Evolutionary conservation across 2,888 invertebrate species (phyloP).

Genomic region (Sycophila texana): DNA sequence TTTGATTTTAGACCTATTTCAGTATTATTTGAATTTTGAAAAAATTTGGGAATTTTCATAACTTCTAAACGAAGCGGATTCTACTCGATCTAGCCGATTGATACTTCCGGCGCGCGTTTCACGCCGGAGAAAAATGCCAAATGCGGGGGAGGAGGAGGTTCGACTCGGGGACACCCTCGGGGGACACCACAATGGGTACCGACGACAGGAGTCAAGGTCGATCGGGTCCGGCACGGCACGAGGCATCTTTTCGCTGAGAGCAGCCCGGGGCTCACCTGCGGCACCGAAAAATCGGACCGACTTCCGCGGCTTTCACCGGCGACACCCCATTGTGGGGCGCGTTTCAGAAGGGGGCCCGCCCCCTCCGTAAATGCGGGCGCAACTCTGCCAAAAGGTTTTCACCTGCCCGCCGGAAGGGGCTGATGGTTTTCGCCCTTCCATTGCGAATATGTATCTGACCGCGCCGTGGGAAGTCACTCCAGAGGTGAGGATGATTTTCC

Average conservation of each 20-base stretch:
- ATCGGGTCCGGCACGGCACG: background rate
- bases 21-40: too few relatives aligned
- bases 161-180: too few relatives aligned
- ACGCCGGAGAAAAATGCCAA: background rate
- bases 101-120: slow-evolving; percentile 32
- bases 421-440: too few relatives aligned
- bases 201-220: slow-evolving; percentile 39
- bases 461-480: too few relatives aligned
- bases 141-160: background rate
- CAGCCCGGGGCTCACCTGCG: slow-evolving; percentile 21
- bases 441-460: too few relatives aligned
- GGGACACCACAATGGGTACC: background rate
- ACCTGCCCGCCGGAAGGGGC: too few relatives aligned
- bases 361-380: too few relatives aligned
- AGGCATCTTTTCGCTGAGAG: background rate
- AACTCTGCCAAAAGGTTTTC: background rate
- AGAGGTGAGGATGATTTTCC: too few relatives aligned
- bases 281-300: slow-evolving; percentile 26
- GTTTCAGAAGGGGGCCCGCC: too few relatives aligned
- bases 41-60: too few relatives aligned
- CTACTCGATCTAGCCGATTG: slow-evolving; percentile 20
- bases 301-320: slow-evolving; percentile 44
- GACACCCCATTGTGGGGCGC: slow-evolving; percentile 10
- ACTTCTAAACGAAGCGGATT: too few relatives aligned
- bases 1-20: too few relatives aligned